Evolutionary conservation across 2,888 invertebrate species (phyloP).

Genomic region (Branchipolynoe longqiensis): DNA sequence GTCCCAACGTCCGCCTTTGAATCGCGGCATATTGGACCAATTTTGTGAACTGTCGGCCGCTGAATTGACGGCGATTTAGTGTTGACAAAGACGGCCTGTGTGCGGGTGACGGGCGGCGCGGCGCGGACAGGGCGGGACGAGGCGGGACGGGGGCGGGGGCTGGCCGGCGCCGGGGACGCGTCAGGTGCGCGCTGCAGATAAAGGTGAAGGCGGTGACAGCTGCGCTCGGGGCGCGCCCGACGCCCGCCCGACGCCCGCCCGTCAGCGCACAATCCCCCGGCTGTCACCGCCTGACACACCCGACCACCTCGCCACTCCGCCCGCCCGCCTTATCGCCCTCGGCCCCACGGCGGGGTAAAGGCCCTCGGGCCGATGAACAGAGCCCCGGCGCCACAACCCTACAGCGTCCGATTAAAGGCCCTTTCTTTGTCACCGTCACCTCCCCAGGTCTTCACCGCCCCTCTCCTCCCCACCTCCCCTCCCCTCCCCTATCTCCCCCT

Average conservation of each 20-base stretch:
- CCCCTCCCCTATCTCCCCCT: too few species aligned
- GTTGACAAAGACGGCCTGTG: neutral
- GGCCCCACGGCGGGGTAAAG: neutral
- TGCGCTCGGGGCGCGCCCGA: neutral
- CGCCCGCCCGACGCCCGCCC: neutral
- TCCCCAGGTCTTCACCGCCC: too few species aligned
- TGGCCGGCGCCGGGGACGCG: neutral
- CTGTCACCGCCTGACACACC: constrained; percentile 30
- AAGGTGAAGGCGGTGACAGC: constrained; percentile 37
- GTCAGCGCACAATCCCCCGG: constrained; percentile 36
- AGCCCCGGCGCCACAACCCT: neutral
- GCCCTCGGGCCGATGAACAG: neutral
- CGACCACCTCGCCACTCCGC: constrained; percentile 9
- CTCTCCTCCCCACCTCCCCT: neutral
- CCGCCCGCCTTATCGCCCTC: constrained; percentile 12
- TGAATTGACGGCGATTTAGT: constrained; percentile 25
- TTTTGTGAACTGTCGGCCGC: too few species aligned
- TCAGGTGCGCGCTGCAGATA: constrained; percentile 19
- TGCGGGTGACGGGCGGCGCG: neutral
- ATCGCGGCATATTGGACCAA: too few species aligned
- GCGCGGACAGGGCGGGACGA: neutral
- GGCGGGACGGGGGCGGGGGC: neutral
- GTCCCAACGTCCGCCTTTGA: too few species aligned
- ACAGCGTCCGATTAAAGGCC: constrained; percentile 43
- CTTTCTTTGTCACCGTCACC: neutral